phyloP scores from a whole-genome alignment of 2,888 invertebrate species.

The Vanessa cardui region DNA sequence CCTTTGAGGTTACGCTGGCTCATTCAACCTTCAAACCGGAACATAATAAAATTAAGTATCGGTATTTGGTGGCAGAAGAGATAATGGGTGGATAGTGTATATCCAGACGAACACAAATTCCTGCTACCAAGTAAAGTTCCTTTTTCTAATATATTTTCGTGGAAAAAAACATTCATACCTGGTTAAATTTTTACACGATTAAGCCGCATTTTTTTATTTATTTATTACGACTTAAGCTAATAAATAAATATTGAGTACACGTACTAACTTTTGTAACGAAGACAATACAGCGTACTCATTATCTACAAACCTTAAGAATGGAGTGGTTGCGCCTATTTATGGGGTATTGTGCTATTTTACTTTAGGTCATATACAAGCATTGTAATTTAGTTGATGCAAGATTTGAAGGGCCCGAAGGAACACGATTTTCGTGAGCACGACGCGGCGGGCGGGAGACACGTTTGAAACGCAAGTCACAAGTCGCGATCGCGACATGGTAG shows the following conservation, averaged over 20 bases:
- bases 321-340: constrained; percentile 16
- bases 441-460: constrained; percentile 45
- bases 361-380: constrained; percentile 48
- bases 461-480: constrained; percentile 37
- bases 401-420: constrained; percentile 51
- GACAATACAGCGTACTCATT: constrained; percentile 20
- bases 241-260: neutral
- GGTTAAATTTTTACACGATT: neutral
- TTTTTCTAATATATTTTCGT: no score
- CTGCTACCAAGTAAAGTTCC: no score
- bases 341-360: constrained; percentile 35
- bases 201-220: neutral
- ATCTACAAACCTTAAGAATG: constrained; percentile 18
- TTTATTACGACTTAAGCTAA: neutral
- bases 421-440: constrained; percentile 57
- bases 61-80: no score
- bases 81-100: no score
- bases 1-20: no score
- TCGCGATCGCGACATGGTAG: constrained; percentile 33
- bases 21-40: no score
- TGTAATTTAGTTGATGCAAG: constrained; percentile 48
- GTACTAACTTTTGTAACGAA: neutral
- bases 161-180: neutral
- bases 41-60: no score
- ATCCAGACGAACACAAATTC: no score